Conservation (phyloP, 2,113 vertebrate species). For the Tetraodon nigroviridis region DNA sequence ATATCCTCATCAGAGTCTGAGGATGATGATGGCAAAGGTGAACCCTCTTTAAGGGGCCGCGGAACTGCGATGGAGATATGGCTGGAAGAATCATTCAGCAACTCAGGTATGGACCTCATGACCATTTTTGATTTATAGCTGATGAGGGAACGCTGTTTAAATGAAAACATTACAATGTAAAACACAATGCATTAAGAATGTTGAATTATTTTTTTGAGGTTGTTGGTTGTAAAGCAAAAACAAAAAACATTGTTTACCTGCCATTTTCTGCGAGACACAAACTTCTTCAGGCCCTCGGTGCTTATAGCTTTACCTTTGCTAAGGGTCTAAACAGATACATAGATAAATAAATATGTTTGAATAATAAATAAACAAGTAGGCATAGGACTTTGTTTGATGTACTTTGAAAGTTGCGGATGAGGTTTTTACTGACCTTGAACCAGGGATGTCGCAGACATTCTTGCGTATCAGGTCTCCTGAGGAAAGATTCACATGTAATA, state of each 20-base stretch:
- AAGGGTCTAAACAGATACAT: slow-evolving; percentile 73
- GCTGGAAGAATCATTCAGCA: slow-evolving; percentile 86
- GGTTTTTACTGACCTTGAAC: slow-evolving; percentile 84
- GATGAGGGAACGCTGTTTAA: slow-evolving; percentile 88
- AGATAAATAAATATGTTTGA: slow-evolving; percentile 8
- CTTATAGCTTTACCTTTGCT: slow-evolving; percentile 86
- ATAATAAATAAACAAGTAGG: not conserved
- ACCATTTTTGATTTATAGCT: slow-evolving; percentile 98
- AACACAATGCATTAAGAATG: not conserved
- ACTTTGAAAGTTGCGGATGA: not conserved
- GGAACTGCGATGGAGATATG: slow-evolving; percentile 90
- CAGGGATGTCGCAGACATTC: slow-evolving; percentile 93
- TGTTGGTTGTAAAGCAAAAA: not conserved
- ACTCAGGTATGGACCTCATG: slow-evolving; percentile 87
- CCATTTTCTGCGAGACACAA: slow-evolving; percentile 92
- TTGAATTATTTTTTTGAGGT: not conserved
- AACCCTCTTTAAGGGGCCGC: slow-evolving; percentile 80
- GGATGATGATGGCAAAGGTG: slow-evolving; percentile 85
- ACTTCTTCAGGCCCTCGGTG: slow-evolving; percentile 90
- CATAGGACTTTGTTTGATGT: not conserved
- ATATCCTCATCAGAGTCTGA: slow-evolving; percentile 94
- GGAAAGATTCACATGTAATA: slow-evolving; percentile 12
- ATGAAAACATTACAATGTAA: not conserved
- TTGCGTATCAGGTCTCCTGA: slow-evolving; percentile 87
- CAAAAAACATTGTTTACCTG: slow-evolving; percentile 77